These are phyloP conservation scores for Phalacrocorax brasilianus DNA, from an alignment of 2,113 vertebrate genomes.

Conservation along the genomic window DNA sequence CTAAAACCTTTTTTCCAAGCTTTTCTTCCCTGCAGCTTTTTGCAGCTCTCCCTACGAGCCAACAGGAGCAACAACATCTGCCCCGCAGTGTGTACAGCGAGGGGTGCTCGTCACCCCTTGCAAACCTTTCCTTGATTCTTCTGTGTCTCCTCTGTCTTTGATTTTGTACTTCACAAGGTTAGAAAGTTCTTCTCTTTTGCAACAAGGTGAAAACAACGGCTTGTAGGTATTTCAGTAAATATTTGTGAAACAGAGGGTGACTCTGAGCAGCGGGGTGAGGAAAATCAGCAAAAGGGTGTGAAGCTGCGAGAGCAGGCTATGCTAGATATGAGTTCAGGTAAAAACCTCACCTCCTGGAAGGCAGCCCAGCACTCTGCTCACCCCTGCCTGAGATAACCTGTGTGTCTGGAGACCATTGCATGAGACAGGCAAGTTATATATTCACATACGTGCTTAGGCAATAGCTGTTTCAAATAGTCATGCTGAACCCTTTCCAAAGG, in stretches of 20 bases:
- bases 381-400: neutral
- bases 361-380: neutral
- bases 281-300: neutral
- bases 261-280: neutral
- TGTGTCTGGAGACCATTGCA: neutral
- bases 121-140: neutral
- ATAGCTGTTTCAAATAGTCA: neutral
- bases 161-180: neutral
- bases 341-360: neutral
- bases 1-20: neutral
- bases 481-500: neutral
- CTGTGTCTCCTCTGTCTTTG: neutral
- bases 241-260: neutral
- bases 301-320: neutral
- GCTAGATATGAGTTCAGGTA: neutral
- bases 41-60: neutral
- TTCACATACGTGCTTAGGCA: neutral
- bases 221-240: neutral
- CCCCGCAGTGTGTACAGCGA: neutral
- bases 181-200: neutral
- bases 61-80: fast-evolving
- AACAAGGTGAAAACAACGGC: neutral
- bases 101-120: neutral
- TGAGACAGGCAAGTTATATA: neutral
- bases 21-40: neutral